Conservation (phyloP, 2,888 invertebrate species). For the Dastarcus helophoroides region DNA sequence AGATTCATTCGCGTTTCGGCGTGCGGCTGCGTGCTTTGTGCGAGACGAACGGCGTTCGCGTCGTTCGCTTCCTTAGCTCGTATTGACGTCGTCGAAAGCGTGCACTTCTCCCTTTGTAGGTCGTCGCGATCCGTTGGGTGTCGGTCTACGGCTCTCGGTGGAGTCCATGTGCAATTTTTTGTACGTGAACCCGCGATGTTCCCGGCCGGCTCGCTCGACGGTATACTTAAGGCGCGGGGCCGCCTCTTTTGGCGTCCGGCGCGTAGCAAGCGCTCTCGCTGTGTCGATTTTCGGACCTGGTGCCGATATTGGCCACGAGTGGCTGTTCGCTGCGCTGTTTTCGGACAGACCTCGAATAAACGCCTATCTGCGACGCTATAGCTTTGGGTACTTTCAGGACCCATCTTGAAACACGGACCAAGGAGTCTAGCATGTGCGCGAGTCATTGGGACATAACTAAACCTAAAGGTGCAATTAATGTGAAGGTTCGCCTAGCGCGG, state of each 20-base stretch:
- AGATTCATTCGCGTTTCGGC: constrained; percentile 19
- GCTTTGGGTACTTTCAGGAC: constrained; percentile 41
- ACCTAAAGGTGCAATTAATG: constrained; percentile 58
- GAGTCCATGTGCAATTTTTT: no score
- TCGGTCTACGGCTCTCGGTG: no score
- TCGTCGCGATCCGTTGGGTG: constrained; percentile 44
- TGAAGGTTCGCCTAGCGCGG: constrained; percentile 37
- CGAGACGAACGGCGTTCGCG: constrained; percentile 10
- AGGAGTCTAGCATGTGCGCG: constrained; percentile 61
- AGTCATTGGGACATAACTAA: constrained; percentile 50
- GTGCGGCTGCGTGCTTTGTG: constrained; percentile 14
- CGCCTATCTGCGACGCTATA: constrained; percentile 30
- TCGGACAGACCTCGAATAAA: constrained; percentile 17
- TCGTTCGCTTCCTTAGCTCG: constrained; percentile 13
- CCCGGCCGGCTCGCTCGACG: constrained; percentile 16
- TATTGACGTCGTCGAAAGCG: constrained; percentile 20
- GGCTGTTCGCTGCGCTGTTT: constrained; percentile 13
- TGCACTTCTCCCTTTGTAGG: constrained; percentile 40
- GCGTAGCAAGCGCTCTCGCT: constrained; percentile 25
- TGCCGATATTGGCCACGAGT: constrained; percentile 12
- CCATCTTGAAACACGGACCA: constrained; percentile 72
- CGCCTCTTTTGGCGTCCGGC: constrained; percentile 15
- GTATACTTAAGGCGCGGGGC: constrained; percentile 10
- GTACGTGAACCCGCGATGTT: constrained; percentile 10
- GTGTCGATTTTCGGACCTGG: constrained; percentile 20